phyloP scores from a whole-genome alignment of 1,140 invertebrate genomes.

The Rhopalosiphum maidis region DNA sequence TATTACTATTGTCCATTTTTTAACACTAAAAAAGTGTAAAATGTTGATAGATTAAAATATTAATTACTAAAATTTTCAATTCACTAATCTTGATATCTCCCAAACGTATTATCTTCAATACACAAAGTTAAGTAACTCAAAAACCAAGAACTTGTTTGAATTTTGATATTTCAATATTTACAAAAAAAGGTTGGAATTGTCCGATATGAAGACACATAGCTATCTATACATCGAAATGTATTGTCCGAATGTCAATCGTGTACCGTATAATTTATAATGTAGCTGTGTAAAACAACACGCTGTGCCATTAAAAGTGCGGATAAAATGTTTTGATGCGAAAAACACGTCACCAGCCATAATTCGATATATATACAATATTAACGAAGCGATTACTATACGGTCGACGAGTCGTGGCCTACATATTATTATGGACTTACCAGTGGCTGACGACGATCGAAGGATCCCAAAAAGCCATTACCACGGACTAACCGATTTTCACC shows the following conservation, averaged over 20 bases:
- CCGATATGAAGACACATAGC: too few species aligned
- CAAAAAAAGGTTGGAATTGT: too few species aligned
- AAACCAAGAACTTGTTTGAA: too few species aligned
- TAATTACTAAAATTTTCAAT: too few species aligned
- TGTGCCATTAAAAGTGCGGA: not conserved
- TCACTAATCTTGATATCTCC: too few species aligned
- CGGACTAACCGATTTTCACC: not conserved
- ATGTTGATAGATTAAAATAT: too few species aligned
- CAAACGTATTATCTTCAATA: too few species aligned
- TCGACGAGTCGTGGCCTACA: not conserved
- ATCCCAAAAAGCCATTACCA: not conserved
- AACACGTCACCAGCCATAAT: not conserved
- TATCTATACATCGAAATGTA: not conserved
- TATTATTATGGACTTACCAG: not conserved
- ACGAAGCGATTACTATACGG: slow-evolving; percentile 4
- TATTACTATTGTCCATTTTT: too few species aligned
- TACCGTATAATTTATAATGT: not conserved
- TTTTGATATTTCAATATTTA: too few species aligned
- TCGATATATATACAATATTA: slow-evolving; percentile 12
- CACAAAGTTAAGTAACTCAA: too few species aligned
- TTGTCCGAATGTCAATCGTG: not conserved
- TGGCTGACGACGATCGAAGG: not conserved
- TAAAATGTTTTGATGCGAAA: not conserved
- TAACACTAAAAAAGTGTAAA: too few species aligned
- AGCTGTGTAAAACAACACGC: not conserved